These are phyloP conservation scores for Scaptomyza montana DNA, from an alignment of 1,140 invertebrate species.

Conservation along the genomic window DNA sequence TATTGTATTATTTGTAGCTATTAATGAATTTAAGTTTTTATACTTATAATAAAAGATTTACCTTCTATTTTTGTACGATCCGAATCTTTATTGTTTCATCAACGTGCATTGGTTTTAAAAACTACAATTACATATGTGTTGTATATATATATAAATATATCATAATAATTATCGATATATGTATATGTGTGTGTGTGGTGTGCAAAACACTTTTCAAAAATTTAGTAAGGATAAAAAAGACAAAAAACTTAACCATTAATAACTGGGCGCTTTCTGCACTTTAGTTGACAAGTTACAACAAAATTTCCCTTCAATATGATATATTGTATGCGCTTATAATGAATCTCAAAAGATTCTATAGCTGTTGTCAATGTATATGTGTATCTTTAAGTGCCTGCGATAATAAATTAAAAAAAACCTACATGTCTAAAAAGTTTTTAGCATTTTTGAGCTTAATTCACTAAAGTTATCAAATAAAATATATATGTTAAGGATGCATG, in stretches of 20 bases:
- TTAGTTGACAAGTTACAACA: constrained; percentile 11
- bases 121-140: constrained; percentile 61
- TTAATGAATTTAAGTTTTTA: constrained; percentile 42
- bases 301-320: constrained; percentile 27
- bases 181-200: neutral
- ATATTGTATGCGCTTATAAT: constrained; percentile 17
- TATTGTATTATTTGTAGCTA: constrained; percentile 57
- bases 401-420: constrained; percentile 77
- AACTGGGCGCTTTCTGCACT: constrained; percentile 60
- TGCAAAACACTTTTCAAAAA: constrained; percentile 67
- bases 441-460: constrained; percentile 67
- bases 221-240: constrained; percentile 41
- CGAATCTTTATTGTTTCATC: constrained; percentile 80
- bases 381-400: constrained; percentile 54
- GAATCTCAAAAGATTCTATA: constrained; percentile 31
- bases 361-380: constrained; percentile 29
- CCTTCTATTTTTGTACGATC: constrained; percentile 61
- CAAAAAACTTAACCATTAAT: constrained; percentile 33
- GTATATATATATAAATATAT: constrained; percentile 44
- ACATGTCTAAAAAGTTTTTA: constrained; percentile 60
- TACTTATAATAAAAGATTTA: neutral
- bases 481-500: constrained; percentile 24
- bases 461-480: constrained; percentile 73
- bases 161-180: constrained; percentile 4
- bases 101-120: constrained; percentile 68